phyloP scores from a whole-genome alignment of 64 coral and sea anemone genomes.

The Acropora yongei region DNA sequence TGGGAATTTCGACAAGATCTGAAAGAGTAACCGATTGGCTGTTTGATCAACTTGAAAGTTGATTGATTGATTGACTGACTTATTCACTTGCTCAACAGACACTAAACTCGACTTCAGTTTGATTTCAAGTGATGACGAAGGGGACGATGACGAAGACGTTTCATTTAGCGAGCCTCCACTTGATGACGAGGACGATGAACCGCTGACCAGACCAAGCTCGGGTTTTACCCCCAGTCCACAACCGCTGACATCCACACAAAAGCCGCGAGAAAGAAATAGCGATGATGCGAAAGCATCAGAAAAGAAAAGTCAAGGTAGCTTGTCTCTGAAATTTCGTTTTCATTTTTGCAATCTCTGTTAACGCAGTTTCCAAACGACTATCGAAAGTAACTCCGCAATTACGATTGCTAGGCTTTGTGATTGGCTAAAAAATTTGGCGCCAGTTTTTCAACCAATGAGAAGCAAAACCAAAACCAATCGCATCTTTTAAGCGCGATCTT shows the following conservation, averaged over 20 bases:
- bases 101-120: constrained; percentile 28
- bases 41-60: not conserved
- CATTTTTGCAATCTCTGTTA: no score
- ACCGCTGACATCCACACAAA: constrained; percentile 59
- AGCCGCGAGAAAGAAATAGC: not conserved
- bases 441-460: no score
- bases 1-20: no score
- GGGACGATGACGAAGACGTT: constrained; percentile 27
- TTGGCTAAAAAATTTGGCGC: no score
- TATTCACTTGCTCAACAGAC: not conserved
- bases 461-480: no score
- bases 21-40: not conserved
- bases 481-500: no score
- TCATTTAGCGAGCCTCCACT: constrained; percentile 43
- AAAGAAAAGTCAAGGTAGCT: not conserved
- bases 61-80: constrained; percentile 1
- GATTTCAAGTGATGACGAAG: constrained; percentile 16
- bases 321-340: no score
- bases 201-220: constrained; percentile 15
- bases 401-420: no score
- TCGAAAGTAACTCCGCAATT: no score
- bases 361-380: no score
- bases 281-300: constrained; percentile 1
- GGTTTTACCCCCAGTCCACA: constrained; percentile 44
- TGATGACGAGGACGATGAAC: constrained; percentile 51